phyloP scores from a whole-genome alignment of 2,797 vertebrate species.

The Sciaenops ocellatus region DNA sequence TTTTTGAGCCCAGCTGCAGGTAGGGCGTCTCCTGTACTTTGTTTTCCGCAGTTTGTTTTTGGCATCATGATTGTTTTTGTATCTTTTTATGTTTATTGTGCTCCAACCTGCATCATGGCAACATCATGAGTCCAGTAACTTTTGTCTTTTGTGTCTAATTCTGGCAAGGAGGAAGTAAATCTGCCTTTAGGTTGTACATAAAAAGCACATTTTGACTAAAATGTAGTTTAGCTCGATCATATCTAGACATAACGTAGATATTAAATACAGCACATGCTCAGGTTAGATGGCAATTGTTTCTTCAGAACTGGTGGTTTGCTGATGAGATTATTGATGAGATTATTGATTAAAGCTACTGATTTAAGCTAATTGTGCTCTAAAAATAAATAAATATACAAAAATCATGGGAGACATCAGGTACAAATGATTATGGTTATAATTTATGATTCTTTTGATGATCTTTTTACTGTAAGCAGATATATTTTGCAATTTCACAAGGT shows the following conservation, averaged over 20 bases:
- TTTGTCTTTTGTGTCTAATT: neutral
- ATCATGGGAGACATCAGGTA: neutral
- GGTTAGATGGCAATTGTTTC: neutral
- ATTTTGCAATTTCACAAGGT: no score
- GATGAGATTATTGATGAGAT: neutral
- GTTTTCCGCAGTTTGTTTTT: neutral
- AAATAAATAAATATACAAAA: neutral
- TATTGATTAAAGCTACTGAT: no score
- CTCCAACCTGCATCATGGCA: neutral
- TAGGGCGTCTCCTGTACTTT: neutral
- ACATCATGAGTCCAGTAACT: neutral
- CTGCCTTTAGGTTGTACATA: neutral
- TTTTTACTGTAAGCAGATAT: no score
- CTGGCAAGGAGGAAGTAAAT: neutral
- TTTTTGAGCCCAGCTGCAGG: neutral
- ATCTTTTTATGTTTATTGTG: neutral
- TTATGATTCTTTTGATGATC: no score
- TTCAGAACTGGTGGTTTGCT: neutral
- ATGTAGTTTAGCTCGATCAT: neutral
- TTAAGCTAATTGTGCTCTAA: neutral
- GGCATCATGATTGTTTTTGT: rapidly evolving
- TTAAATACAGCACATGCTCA: neutral
- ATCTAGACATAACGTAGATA: neutral
- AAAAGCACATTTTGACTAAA: no score
- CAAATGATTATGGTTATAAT: no score